Conservation (phyloP, 1,140 invertebrate species). For the Physella acuta region DNA sequence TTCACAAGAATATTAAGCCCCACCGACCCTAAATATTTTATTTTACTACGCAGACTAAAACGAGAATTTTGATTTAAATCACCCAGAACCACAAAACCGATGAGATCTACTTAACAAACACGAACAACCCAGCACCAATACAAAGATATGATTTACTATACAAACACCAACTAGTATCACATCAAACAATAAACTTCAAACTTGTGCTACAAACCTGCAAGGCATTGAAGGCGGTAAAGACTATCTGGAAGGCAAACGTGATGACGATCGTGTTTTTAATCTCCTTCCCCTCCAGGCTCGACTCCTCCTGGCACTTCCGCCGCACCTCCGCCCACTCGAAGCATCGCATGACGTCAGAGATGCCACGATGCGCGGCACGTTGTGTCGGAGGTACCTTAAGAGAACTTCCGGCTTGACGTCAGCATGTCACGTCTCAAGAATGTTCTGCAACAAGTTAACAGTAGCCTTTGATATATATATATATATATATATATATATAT, state of each 20-base stretch:
- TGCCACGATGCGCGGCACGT: too few species aligned
- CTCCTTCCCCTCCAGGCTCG: constrained; percentile 16
- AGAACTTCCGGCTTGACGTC: too few species aligned
- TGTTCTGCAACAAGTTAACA: too few species aligned
- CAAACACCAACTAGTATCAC: not conserved
- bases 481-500: too few species aligned
- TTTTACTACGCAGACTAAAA: too few species aligned
- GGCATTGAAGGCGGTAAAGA: constrained; percentile 8
- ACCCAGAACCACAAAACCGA: not conserved
- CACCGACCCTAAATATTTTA: too few species aligned
- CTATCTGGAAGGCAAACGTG: constrained; percentile 5
- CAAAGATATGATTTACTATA: not conserved
- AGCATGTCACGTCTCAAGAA: too few species aligned
- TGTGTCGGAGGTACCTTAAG: too few species aligned
- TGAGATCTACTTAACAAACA: not conserved
- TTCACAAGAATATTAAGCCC: too few species aligned
- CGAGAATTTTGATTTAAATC: too few species aligned
- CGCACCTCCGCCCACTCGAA: not conserved
- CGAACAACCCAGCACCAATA: not conserved
- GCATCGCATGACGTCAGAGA: constrained; percentile 10
- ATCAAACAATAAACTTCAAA: not conserved
- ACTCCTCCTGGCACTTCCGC: constrained; percentile 10
- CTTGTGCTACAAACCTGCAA: not conserved
- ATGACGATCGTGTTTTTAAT: constrained; percentile 10
- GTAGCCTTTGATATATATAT: too few species aligned